Evolutionary conservation across 2,888 invertebrate genomes (phyloP), one percentile per base, ranked within the genome.

Genomic region (Limnephilus rhombicus): DNA sequence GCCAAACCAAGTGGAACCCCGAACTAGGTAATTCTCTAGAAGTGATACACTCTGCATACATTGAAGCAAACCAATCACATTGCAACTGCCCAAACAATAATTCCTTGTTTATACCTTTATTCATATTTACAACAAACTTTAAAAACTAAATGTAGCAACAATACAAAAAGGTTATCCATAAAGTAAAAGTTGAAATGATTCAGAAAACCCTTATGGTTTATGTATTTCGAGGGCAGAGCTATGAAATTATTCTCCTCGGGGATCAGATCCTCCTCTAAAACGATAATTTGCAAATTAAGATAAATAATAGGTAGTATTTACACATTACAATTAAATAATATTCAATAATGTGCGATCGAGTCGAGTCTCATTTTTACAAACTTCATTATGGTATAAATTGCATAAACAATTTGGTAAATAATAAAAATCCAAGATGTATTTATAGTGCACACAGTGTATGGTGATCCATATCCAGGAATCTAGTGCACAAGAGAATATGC

Each of bases 321-420:
- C 80, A 89, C 41, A 87, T 31, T 53, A 53, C 29, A 87, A 89
- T 89, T 85, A 31, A 45, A 80, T 88, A 41, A 89, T 91, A 89
- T 81, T 89, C 49, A 82, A 89, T 89, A 88, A 89, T 91, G 91
- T 91, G 91, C 91, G 91, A 89, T 89, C 11, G 85, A 91, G 85
- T 89, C 11, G 85, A 91, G 85, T 89, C 89, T 89, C 91, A 89
- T 85, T 45, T 85, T 82, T 45, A 80, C 53, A 91, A 82, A 82
- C 81, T 88, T 41, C 24, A 18, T 29, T 85, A 34, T 85, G 68
- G 85, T 90, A 80, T 45, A 90, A 86, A 53, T 91, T 91, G 86
- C 68, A 91, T 49, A 86, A 86, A 86, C 45, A 86, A 45, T 86
- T 86, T 86, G 86, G 49, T 86, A 49, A 45, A 86, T 37, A 86